Evolutionary conservation across 2,797 vertebrate genomes (phyloP).

Genomic region (Gymnothorax reevesii): DNA sequence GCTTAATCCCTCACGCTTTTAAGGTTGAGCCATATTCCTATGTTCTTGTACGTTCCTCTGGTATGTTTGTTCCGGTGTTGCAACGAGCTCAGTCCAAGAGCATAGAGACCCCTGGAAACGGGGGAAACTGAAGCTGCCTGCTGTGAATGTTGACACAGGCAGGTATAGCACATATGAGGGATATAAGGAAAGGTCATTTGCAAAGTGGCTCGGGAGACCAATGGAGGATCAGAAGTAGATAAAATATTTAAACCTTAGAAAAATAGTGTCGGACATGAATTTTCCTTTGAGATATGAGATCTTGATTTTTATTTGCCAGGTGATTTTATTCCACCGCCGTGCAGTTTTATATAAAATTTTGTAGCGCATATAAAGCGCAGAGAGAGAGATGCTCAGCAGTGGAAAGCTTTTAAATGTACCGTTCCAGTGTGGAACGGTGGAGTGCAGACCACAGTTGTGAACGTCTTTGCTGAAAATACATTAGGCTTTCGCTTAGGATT

Average conservation of each 20-base stretch:
- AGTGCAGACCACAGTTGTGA: background rate
- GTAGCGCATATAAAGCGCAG: background rate
- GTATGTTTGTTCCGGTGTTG: conserved; percentile 21
- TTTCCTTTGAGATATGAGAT: background rate
- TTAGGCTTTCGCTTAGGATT: background rate
- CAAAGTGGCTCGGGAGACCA: background rate
- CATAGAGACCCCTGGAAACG: background rate
- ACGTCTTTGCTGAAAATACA: background rate
- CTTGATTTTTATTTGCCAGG: background rate
- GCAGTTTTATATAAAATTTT: background rate
- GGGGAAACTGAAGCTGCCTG: background rate
- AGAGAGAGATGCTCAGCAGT: background rate
- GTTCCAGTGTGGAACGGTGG: background rate
- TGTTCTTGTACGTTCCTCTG: background rate
- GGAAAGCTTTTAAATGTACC: background rate
- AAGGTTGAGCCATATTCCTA: background rate
- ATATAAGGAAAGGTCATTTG: background rate
- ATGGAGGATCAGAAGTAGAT: background rate
- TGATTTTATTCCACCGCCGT: background rate
- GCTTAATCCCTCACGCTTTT: conserved; percentile 4
- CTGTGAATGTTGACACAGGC: background rate
- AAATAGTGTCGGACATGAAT: background rate
- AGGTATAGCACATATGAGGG: background rate
- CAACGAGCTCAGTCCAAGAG: background rate
- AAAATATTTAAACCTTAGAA: background rate